phyloP scores from a whole-genome alignment of 2,797 vertebrate species.

The Anolis apletophallus region DNA sequence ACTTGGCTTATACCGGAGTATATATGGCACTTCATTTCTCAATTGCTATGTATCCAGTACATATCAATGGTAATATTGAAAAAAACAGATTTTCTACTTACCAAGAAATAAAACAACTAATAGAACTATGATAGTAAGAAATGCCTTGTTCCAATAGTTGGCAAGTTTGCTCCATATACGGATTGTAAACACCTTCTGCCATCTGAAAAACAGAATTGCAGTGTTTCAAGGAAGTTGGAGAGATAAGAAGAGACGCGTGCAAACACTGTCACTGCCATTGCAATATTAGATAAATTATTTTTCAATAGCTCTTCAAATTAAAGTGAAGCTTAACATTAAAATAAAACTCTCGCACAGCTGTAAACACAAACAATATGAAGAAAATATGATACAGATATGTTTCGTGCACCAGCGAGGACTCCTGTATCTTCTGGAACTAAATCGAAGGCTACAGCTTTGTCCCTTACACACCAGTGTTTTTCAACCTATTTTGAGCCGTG shows the following conservation, averaged over 20 bases:
- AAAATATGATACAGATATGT: background rate
- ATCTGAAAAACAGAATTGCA: conserved; percentile 81
- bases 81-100: conserved; percentile 76
- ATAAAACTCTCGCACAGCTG: background rate
- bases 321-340: conserved; percentile 24
- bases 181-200: conserved; percentile 90
- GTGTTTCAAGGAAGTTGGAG: conserved; percentile 53
- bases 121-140: conserved; percentile 93
- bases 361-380: background rate
- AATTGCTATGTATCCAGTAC: background rate
- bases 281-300: background rate
- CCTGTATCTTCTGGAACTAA: background rate
- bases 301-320: conserved; percentile 41
- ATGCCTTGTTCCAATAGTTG: conserved; percentile 92
- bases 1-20: no score
- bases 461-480: no score
- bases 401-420: background rate
- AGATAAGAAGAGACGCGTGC: background rate
- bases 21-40: background rate
- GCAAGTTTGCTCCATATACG: conserved; percentile 89
- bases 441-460: background rate
- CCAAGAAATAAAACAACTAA: conserved; percentile 93
- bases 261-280: background rate
- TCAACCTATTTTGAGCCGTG: no score
- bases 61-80: conserved; percentile 2